Percentiles rank a stretch among this genome's conserved stretches.
Conservation (phyloP, 2,113 vertebrate species). For the Hipposideros armiger region DNA sequence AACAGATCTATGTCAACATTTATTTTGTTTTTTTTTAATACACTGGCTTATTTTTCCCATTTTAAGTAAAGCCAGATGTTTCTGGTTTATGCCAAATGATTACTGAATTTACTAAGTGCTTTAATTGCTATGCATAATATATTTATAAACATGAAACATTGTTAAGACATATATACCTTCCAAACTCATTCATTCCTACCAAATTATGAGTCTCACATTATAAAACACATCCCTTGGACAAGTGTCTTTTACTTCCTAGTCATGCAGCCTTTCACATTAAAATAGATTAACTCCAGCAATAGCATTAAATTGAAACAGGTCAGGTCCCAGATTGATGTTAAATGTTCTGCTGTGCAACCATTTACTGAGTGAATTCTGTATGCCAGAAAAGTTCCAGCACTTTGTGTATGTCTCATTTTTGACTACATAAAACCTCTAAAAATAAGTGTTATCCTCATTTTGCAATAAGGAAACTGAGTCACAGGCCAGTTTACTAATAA, state of each 20-base stretch:
- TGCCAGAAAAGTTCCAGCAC: neutral
- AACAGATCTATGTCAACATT: neutral
- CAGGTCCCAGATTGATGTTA: neutral
- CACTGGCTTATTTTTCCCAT: neutral
- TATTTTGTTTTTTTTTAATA: neutral
- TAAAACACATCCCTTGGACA: slow-evolving; percentile 21
- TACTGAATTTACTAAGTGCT: neutral
- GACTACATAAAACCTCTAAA: neutral
- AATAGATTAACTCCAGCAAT: neutral
- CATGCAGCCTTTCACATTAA: neutral
- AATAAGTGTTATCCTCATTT: neutral
- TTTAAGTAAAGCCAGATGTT: slow-evolving; percentile 14
- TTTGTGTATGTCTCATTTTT: neutral
- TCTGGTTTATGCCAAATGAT: neutral
- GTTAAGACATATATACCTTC: neutral
- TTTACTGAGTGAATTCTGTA: neutral
- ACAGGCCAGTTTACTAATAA: neutral
- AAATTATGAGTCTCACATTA: slow-evolving; percentile 47
- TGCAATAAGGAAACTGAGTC: neutral
- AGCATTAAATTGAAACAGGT: neutral
- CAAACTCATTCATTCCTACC: slow-evolving; percentile 26
- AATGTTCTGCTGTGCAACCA: neutral
- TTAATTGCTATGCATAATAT: neutral
- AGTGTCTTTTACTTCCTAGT: neutral
- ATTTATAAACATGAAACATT: slow-evolving; percentile 57